phyloP scores from a whole-genome alignment of 2,113 vertebrate genomes.

The Poeciliopsis occidentalis region DNA sequence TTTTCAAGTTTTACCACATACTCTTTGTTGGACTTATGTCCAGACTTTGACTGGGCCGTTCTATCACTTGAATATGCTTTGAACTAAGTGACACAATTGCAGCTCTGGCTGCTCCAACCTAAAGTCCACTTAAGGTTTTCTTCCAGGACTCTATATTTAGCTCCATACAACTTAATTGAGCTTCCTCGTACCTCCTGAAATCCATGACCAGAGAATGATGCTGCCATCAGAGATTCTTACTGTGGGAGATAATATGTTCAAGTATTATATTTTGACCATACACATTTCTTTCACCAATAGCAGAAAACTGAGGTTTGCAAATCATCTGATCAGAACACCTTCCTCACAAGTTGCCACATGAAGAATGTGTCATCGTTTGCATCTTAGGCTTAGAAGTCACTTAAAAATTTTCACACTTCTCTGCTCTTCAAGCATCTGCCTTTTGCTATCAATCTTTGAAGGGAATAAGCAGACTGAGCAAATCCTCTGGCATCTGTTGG shows the following conservation, averaged over 20 bases:
- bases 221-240: background rate
- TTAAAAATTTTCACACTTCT: constrained; percentile 9
- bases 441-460: constrained; percentile 50
- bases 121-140: too few species aligned
- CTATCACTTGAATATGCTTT: too few species aligned
- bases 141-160: background rate
- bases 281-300: background rate
- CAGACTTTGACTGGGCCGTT: too few species aligned
- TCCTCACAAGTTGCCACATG: background rate
- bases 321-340: too few species aligned
- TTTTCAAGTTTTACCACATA: too few species aligned
- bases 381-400: constrained; percentile 3
- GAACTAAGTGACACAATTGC: too few species aligned
- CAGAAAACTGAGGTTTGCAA: background rate
- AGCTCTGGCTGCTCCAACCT: too few species aligned
- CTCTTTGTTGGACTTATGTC: too few species aligned
- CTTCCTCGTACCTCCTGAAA: too few species aligned
- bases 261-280: background rate
- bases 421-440: constrained; percentile 43
- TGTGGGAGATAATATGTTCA: too few species aligned
- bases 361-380: background rate
- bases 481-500: constrained; percentile 56
- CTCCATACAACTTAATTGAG: too few species aligned
- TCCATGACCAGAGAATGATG: background rate
- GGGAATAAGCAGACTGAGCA: constrained; percentile 47